Evolutionary conservation across 2,888 invertebrate genomes (phyloP), one percentile per base, ranked within the genome.

Genomic region (Melanostoma mellinum): DNA sequence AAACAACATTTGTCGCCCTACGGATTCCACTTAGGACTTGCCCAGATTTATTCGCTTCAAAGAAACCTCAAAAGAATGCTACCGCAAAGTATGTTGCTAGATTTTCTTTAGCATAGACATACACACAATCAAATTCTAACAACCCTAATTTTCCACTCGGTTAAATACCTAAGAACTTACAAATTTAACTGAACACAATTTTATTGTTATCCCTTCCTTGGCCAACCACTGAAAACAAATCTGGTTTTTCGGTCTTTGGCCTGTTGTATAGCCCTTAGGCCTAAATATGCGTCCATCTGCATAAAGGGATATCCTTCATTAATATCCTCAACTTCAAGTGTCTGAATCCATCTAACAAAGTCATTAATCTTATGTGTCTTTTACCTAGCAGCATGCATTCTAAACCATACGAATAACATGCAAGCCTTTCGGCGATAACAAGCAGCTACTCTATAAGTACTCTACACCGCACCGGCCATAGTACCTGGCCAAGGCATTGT

Each of bases 221-320:
- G 32, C 76, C 76, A 71, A 71, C 71, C 67, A 81, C 71, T 67
- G 60, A 61, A 78, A 75, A 60, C 75, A 65, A 65, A 71, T 71
- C 73, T 73, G 44, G 56, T 68, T 56, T 40, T 33, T 40, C 6
- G 5, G 61, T 40, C 42, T 35, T 46, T 36, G 33, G 48, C 40
- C 44, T 60, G 5, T 20, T 60, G 5, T 20, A 35, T 10, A 6
- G 68, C 36, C 58, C 63, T 48, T 30, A 50, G 42, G 56, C 40
- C 69, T 46, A 56, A 40, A 48, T 72, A 77, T 77, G 69, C 78
- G 78, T 78, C 65, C 74, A 84, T 74, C 84, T 79, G 84, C 84
- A 84, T 78, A 74, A 74, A 65, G 75, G 84, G 79, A 84, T 75
- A 79, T 84, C 74, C 84, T 84, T 84, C 84, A 84, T 84, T 84